Base-by-base conservation (phyloP, 2,797 vertebrate genomes). In the Eidolon dupreanum region DNA sequence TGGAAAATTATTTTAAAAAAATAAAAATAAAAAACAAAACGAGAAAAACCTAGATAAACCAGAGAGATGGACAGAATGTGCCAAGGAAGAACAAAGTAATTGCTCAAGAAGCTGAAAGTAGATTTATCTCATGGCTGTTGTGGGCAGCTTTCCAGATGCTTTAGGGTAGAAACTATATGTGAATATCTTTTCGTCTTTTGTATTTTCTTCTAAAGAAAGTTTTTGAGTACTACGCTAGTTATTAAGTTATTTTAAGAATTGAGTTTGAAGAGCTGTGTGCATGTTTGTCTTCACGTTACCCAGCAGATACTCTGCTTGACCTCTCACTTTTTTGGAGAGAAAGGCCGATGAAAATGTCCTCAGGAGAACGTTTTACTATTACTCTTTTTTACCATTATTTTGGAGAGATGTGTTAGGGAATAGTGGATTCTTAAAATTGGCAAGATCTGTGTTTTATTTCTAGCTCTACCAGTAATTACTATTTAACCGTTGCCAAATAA, bases 1-100 rank as follows among this genome's bases (percentile, higher is more conserved):
- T 94, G 46, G 68, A 87, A 86, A 86, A 70, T 90, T 75, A 74
- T 70, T 97, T 70, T 96, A 22, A 92, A 90, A 89, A 84, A 90
- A 68, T 77, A 61, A 81, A 85, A 84, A 59, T 53, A 78, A 66
- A 49, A 41, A 84, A 63, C 33, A 41, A 55, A 36, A 81, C 61
- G 20, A 61, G 33, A 81, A 75, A 68, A 61, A 43, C 15, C 8
- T 31, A 57, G 15, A 53, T 77, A 59, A 83, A 16, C 68, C 88
- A 87, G 78, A 94, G 49, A 90, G 74, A 26, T 28, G n/a, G 36
- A 71, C 53, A 75, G 46, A 89, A 17, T 24, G 9, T 88, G 63
- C 77, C 75, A 46, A 51, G 77, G 65, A 68, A 41, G 68, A 81
- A 31, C n/a, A 46, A 36, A 77, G 59, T 36, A 36, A 0, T 65